Conservation (phyloP, 2,113 vertebrate species). For the Eurystomus gularis region DNA sequence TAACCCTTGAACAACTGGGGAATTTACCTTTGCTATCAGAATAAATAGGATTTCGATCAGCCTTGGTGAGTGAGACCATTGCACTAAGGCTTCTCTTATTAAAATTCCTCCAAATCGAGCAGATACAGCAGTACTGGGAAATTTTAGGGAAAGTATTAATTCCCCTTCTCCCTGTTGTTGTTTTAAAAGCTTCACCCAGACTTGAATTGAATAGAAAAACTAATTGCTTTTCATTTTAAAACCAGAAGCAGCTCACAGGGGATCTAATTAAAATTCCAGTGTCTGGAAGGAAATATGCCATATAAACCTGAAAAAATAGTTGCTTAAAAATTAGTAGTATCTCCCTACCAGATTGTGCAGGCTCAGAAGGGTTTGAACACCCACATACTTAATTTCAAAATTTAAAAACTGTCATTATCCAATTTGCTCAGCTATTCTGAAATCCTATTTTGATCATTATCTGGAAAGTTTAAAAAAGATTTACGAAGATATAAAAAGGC, state of each 20-base stretch:
- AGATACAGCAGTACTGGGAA: slow-evolving; percentile 17
- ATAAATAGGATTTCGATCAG: slow-evolving; percentile 44
- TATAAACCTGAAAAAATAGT: slow-evolving; percentile 35
- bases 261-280: slow-evolving; percentile 68
- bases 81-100: slow-evolving; percentile 17
- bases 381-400: slow-evolving; percentile 25
- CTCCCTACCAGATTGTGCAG: background rate
- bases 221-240: slow-evolving; percentile 66
- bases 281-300: slow-evolving; percentile 45
- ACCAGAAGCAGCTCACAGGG: slow-evolving; percentile 32
- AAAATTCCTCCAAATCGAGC: slow-evolving; percentile 31
- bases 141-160: slow-evolving; percentile 53
- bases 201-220: slow-evolving; percentile 42
- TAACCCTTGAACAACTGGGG: slow-evolving; percentile 1
- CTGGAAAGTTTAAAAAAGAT: background rate
- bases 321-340: slow-evolving; percentile 1
- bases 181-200: slow-evolving; percentile 61
- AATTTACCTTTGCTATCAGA: slow-evolving; percentile 37
- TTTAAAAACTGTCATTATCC: slow-evolving; percentile 27
- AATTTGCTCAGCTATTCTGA: slow-evolving; percentile 29
- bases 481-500: background rate
- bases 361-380: background rate
- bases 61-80: background rate
- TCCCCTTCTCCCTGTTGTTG: slow-evolving; percentile 62
- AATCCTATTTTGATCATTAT: background rate